Percentiles rank a stretch among this genome's conserved stretches.
phyloP scores from a whole-genome alignment of 2,797 vertebrate genomes.

The Paramormyrops hopkinsi region DNA sequence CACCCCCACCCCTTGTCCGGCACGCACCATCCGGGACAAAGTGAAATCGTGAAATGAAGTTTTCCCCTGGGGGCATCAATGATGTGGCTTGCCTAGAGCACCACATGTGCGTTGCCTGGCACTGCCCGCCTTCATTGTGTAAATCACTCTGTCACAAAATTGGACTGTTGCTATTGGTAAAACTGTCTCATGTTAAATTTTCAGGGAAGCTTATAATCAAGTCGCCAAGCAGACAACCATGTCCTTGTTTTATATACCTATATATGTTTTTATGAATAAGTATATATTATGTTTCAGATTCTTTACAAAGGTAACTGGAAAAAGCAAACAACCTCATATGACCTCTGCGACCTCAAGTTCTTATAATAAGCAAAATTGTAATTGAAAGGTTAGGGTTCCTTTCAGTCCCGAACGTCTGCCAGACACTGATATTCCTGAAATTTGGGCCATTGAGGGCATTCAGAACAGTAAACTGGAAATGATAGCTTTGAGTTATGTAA shows the following conservation, averaged over 20 bases:
- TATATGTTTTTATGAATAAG: neutral
- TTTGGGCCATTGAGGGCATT: neutral
- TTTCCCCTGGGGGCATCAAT: neutral
- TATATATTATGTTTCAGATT: neutral
- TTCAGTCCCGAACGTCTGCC: neutral
- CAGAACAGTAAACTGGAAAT: neutral
- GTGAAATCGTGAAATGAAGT: neutral
- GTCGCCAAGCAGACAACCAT: neutral
- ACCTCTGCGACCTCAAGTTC: neutral
- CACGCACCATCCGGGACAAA: neutral
- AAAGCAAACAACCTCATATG: neutral
- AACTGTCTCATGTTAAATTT: neutral
- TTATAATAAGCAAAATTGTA: neutral
- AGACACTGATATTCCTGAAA: neutral
- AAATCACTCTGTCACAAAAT: neutral
- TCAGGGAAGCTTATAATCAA: neutral
- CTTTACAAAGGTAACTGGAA: neutral
- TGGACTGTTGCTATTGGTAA: neutral
- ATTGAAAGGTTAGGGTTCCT: neutral
- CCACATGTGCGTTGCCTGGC: neutral
- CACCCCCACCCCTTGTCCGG: neutral
- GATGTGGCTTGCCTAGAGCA: neutral
- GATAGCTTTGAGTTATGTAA: neutral
- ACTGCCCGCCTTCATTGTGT: neutral
- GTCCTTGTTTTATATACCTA: neutral